A percentile compares a stretch with the other conserved stretches of the same genome.
These are phyloP conservation scores for Aphelocoma californica DNA, from an alignment of 2,797 vertebrate genomes.

Conservation along the genomic window DNA sequence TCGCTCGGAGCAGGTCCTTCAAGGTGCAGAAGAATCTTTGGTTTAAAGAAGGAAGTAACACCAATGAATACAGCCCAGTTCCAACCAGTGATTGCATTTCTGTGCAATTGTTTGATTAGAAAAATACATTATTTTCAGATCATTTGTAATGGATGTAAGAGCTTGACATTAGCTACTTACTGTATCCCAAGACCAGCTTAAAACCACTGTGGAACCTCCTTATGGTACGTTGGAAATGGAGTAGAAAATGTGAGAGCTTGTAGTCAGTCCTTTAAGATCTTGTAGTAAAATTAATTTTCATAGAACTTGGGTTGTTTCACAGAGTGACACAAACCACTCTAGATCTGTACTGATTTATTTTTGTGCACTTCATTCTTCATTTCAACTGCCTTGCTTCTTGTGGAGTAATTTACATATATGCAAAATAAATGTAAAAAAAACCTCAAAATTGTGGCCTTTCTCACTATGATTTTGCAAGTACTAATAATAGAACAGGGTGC, in stretches of 20 bases:
- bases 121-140: background rate
- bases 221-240: background rate
- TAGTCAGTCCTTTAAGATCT: background rate
- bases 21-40: background rate
- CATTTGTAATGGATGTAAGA: background rate
- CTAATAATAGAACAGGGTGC: background rate
- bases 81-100: background rate
- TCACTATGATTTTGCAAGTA: background rate
- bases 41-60: background rate
- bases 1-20: background rate
- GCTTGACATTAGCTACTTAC: background rate
- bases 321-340: background rate
- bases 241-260: background rate
- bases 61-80: background rate
- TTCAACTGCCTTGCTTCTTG: background rate
- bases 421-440: background rate
- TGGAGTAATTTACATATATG: slow-evolving; percentile 30
- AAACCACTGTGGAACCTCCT: background rate
- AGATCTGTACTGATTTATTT: background rate
- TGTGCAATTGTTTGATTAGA: background rate
- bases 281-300: background rate
- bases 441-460: background rate
- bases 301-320: background rate
- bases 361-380: background rate
- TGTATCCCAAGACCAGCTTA: background rate